Conservation (phyloP, 2,797 vertebrate genomes). For the Periophthalmus magnuspinnatus region DNA sequence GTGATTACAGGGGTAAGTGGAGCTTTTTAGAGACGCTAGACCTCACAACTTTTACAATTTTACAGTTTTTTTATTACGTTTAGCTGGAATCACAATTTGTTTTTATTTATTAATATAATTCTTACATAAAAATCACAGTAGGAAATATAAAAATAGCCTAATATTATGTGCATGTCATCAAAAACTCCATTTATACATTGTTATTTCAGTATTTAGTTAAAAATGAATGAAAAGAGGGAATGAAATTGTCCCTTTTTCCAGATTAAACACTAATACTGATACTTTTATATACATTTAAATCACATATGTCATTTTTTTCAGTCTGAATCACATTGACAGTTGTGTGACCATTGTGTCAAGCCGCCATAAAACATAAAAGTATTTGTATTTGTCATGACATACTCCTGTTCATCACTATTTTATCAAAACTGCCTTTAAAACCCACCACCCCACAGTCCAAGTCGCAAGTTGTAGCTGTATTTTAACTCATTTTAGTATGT, state of each 20-base stretch:
- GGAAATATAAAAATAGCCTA: neutral
- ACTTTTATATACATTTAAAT: too few species aligned
- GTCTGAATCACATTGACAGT: neutral
- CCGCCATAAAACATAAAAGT: conserved; percentile 27
- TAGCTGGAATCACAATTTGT: neutral
- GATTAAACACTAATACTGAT: too few species aligned
- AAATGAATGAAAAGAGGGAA: too few species aligned
- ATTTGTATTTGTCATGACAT: conserved; percentile 53
- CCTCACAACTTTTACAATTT: too few species aligned
- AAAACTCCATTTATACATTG: too few species aligned
- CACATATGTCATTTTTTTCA: neutral
- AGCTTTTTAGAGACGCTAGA: too few species aligned
- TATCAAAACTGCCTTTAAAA: conserved; percentile 45
- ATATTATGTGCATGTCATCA: neutral
- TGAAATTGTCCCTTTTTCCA: too few species aligned
- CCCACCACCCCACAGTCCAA: conserved; percentile 12
- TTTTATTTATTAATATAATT: too few species aligned
- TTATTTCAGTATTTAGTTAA: too few species aligned
- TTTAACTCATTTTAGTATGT: neutral
- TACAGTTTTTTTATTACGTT: neutral
- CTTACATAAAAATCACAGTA: too few species aligned
- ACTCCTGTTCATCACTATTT: conserved; percentile 32
- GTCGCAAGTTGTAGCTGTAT: neutral
- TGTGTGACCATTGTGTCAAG: conserved; percentile 19
- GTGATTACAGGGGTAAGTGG: conserved; percentile 82